phyloP scores from a whole-genome alignment of 1,140 invertebrate genomes.

The Panonychus citri region DNA sequence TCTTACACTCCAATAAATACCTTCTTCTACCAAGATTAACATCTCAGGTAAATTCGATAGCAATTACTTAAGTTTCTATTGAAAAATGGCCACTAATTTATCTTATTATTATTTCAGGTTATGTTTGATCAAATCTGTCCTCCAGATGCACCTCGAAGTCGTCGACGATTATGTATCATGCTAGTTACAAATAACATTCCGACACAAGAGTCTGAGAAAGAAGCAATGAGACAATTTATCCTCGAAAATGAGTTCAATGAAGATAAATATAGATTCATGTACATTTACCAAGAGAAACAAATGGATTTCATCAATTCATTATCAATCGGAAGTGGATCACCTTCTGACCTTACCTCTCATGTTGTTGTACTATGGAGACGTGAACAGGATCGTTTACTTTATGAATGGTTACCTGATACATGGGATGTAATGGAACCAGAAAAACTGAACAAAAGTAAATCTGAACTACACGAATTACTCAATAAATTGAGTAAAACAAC shows the following conservation, averaged over 20 bases:
- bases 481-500: slow-evolving; percentile 41
- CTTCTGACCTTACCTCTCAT: slow-evolving; percentile 26
- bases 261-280: slow-evolving; percentile 35
- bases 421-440: slow-evolving; percentile 29
- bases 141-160: slow-evolving; percentile 46
- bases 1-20: slow-evolving; percentile 69
- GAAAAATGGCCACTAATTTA: background rate
- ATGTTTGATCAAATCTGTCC: slow-evolving; percentile 68
- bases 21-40: slow-evolving; percentile 64
- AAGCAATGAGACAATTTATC: slow-evolving; percentile 30
- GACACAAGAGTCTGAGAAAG: slow-evolving; percentile 22
- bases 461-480: slow-evolving; percentile 43
- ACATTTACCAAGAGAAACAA: slow-evolving; percentile 61
- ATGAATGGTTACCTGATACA: slow-evolving; percentile 55
- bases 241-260: slow-evolving; percentile 22
- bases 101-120: slow-evolving; percentile 23
- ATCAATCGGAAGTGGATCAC: slow-evolving; percentile 28
- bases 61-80: background rate
- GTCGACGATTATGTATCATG: slow-evolving; percentile 63
- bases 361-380: slow-evolving; percentile 66
- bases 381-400: slow-evolving; percentile 57
- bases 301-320: slow-evolving; percentile 52
- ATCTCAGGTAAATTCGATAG: slow-evolving; percentile 42
- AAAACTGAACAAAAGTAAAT: slow-evolving; percentile 42
- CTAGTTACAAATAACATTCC: slow-evolving; percentile 43